Percentiles rank a stretch among this genome's conserved stretches.
phyloP scores from a whole-genome alignment of 2,888 invertebrate species.

The Calameuta pallipes region DNA sequence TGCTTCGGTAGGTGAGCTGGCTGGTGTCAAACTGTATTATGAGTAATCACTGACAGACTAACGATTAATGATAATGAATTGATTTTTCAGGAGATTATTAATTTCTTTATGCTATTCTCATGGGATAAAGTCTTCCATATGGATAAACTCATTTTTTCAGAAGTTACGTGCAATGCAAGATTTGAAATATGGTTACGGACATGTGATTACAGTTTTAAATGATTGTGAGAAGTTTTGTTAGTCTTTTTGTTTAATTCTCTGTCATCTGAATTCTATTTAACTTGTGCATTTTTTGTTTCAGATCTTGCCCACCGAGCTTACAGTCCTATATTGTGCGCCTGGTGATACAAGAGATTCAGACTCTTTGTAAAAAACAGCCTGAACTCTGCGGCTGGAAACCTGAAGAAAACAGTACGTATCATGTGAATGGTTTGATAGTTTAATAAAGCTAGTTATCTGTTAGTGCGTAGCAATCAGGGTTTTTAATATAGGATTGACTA shows the following conservation, averaged over 20 bases:
- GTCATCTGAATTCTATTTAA: background rate
- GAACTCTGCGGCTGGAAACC: conserved; percentile 73
- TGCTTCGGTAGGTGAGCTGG: background rate
- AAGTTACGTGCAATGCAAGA: background rate
- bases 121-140: background rate
- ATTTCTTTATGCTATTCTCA: background rate
- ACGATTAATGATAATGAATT: background rate
- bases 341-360: conserved; percentile 76
- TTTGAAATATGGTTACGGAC: background rate
- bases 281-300: conserved; percentile 62
- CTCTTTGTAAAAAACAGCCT: conserved; percentile 74
- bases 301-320: conserved; percentile 78
- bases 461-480: background rate
- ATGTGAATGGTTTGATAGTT: background rate
- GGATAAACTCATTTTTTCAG: background rate
- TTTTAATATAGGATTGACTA: background rate
- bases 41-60: background rate
- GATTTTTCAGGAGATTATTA: background rate
- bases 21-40: background rate
- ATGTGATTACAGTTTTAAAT: background rate
- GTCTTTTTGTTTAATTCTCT: background rate
- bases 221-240: background rate
- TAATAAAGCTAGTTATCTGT: background rate
- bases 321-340: conserved; percentile 76
- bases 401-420: conserved; percentile 71